Percentiles rank a stretch among this genome's conserved stretches.
Evolutionary conservation across 2,113 vertebrate genomes (phyloP).

Genomic region (Gavia stellata): DNA sequence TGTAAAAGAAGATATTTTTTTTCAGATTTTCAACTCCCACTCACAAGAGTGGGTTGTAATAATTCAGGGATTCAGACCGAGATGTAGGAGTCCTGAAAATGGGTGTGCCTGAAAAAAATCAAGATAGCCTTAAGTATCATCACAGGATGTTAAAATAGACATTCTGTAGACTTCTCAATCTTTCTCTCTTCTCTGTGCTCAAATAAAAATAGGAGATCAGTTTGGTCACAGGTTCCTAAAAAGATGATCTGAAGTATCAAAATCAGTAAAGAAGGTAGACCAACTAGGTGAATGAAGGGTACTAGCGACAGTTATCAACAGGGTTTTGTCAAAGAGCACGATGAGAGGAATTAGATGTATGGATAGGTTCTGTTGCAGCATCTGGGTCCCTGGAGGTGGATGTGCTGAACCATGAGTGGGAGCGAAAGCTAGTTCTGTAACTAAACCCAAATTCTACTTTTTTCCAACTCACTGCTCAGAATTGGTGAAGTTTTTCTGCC

Average conservation of each 20-base stretch:
- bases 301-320: neutral
- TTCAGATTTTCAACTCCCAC: neutral
- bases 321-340: neutral
- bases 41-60: conserved; percentile 10
- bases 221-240: neutral
- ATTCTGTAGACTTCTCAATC: neutral
- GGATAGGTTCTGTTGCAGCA: neutral
- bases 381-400: neutral
- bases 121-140: neutral
- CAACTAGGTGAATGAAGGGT: neutral
- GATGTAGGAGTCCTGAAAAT: conserved; percentile 20
- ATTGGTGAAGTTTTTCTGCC: neutral
- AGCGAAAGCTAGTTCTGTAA: neutral
- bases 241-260: neutral
- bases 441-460: neutral
- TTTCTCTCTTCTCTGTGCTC: neutral
- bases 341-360: neutral
- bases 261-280: neutral
- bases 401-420: neutral
- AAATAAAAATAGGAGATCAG: neutral
- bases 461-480: neutral
- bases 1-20: neutral
- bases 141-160: neutral
- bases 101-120: neutral
- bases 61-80: neutral